phyloP scores from a whole-genome alignment of 2,888 invertebrate genomes.

The Brenthis daphne region DNA sequence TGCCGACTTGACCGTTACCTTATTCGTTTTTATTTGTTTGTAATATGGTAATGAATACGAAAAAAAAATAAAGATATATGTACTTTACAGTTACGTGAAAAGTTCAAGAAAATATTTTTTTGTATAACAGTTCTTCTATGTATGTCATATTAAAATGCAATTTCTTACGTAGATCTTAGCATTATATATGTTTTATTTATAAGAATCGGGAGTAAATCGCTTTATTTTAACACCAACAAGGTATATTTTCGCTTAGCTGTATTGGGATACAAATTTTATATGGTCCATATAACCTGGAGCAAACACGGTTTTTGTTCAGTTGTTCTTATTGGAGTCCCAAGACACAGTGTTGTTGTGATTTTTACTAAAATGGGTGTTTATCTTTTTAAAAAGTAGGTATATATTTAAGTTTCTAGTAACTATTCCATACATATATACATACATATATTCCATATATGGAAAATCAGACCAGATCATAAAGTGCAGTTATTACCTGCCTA shows the following conservation, averaged over 20 bases:
- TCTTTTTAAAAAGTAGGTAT: slow-evolving; percentile 62
- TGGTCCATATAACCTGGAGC: slow-evolving; percentile 65
- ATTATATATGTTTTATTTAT: slow-evolving; percentile 75
- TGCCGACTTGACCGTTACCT: too few species aligned
- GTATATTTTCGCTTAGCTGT: slow-evolving; percentile 46
- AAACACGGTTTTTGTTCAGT: slow-evolving; percentile 58
- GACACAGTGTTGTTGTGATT: slow-evolving; percentile 43
- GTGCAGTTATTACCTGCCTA: too few species aligned
- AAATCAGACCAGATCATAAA: too few species aligned
- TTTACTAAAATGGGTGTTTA: slow-evolving; percentile 59
- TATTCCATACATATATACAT: too few species aligned
- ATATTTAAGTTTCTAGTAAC: not conserved
- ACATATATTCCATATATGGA: not conserved
- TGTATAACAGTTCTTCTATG: slow-evolving; percentile 46
- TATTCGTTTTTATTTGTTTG: too few species aligned
- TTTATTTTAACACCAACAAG: slow-evolving; percentile 53
- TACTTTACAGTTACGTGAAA: slow-evolving; percentile 18
- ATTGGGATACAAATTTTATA: slow-evolving; percentile 52
- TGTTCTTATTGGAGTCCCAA: slow-evolving; percentile 46
- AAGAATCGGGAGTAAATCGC: slow-evolving; percentile 41
- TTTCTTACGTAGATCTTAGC: slow-evolving; percentile 60
- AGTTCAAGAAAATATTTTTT: slow-evolving; percentile 44
- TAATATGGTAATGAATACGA: slow-evolving; percentile 1
- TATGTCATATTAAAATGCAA: slow-evolving; percentile 66
- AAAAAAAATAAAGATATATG: slow-evolving; percentile 10